Percentiles rank a stretch among this genome's conserved stretches.
phyloP scores from a whole-genome alignment of 2,113 vertebrate genomes.

The Zosterops borbonicus region DNA sequence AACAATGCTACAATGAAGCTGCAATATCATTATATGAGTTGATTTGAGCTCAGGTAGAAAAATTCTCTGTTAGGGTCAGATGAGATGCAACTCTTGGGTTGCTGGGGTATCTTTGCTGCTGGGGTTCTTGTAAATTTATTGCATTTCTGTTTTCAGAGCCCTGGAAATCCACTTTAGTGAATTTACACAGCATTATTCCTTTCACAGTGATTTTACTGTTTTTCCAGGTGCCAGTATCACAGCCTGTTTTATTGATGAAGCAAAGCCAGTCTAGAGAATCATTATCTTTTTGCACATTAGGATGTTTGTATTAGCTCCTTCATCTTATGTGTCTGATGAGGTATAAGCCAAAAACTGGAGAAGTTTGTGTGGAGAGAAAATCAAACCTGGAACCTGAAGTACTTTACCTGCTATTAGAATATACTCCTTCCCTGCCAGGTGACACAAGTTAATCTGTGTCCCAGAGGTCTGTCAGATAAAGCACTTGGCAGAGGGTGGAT shows the following conservation, averaged over 20 bases:
- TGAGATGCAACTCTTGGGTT: not conserved
- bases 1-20: not conserved
- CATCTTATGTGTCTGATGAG: not conserved
- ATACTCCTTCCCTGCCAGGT: not conserved
- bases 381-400: not conserved
- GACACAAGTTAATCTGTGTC: not conserved
- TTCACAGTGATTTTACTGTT: not conserved
- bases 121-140: not conserved
- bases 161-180: not conserved
- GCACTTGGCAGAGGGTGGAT: not conserved
- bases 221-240: not conserved
- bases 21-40: not conserved
- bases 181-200: not conserved
- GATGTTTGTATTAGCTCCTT: not conserved
- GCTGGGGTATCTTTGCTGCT: not conserved
- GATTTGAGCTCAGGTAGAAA: not conserved
- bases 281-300: not conserved
- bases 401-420: not conserved
- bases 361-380: not conserved
- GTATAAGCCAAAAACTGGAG: not conserved
- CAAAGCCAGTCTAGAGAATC: not conserved
- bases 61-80: not conserved
- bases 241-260: not conserved
- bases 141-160: not conserved
- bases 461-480: not conserved